Evolutionary conservation across 2,113 vertebrate genomes (phyloP).

Genomic region (Urocitellus parryii): DNA sequence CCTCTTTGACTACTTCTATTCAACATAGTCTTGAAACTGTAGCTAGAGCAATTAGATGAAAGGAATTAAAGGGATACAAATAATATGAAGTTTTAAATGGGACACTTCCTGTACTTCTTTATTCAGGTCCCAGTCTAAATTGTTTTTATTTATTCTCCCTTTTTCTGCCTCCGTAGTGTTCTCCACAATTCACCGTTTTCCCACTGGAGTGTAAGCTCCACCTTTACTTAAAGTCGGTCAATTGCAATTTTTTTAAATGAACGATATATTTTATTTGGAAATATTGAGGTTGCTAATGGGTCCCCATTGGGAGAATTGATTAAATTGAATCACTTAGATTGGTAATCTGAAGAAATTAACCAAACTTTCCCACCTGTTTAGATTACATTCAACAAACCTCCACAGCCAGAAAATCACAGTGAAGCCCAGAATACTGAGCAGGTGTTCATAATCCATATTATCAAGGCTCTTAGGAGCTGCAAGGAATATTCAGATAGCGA

Average conservation of each 20-base stretch:
- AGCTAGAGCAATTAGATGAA: no score
- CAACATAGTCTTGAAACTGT: no score
- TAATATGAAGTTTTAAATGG: background rate
- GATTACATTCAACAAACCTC: background rate
- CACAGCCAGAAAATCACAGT: background rate
- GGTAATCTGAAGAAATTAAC: slow-evolving; percentile 47
- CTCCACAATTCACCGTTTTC: background rate
- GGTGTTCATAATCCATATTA: background rate
- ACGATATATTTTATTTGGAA: background rate
- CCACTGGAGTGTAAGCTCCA: background rate
- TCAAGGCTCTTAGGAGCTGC: background rate
- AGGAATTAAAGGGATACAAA: no score
- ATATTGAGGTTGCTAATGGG: slow-evolving; percentile 4
- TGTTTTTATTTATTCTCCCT: background rate
- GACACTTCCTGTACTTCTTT: background rate
- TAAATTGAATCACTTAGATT: slow-evolving; percentile 31
- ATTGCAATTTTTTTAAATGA: slow-evolving; percentile 10
- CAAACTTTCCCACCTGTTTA: slow-evolving; percentile 32
- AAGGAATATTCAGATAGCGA: background rate
- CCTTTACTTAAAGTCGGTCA: background rate
- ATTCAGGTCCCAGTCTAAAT: background rate
- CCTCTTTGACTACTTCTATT: no score
- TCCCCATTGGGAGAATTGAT: slow-evolving; percentile 28
- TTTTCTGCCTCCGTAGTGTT: background rate
- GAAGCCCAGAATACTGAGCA: background rate